Conservation (phyloP, 2,888 invertebrate species). For the Diarsia rubi region DNA sequence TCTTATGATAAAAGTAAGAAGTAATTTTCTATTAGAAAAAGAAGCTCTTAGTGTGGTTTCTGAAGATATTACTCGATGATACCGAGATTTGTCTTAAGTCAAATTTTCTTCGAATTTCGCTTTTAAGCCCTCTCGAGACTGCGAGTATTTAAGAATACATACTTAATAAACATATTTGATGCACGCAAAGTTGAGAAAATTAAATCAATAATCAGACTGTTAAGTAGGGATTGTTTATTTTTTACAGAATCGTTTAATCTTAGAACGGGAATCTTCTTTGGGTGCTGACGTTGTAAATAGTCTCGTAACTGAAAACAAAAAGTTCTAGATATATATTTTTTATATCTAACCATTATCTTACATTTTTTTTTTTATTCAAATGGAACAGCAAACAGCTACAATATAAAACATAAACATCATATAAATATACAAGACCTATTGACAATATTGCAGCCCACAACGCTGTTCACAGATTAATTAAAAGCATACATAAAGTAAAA, state of each 20-base stretch:
- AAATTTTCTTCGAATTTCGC: background rate
- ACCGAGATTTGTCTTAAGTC: too few species aligned
- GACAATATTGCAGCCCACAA: too few species aligned
- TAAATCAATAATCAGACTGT: background rate
- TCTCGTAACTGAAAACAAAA: slow-evolving; percentile 6
- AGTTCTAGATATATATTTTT: background rate
- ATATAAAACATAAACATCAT: too few species aligned
- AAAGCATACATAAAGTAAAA: too few species aligned
- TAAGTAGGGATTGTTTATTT: background rate
- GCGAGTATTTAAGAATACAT: background rate
- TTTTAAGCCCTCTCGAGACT: background rate
- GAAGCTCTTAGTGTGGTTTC: background rate
- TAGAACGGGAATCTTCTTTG: slow-evolving; percentile 5
- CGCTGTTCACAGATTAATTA: too few species aligned
- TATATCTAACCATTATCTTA: too few species aligned
- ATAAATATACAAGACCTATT: too few species aligned
- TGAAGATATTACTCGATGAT: background rate
- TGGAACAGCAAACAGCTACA: too few species aligned
- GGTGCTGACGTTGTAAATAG: background rate
- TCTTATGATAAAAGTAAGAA: too few species aligned
- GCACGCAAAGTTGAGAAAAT: background rate
- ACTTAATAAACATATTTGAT: too few species aligned
- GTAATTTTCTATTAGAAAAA: background rate
- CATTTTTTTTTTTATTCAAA: too few species aligned
- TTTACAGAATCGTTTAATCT: background rate